Conservation (phyloP, 1,140 invertebrate species). For the Zaprionus tsacasi region DNA sequence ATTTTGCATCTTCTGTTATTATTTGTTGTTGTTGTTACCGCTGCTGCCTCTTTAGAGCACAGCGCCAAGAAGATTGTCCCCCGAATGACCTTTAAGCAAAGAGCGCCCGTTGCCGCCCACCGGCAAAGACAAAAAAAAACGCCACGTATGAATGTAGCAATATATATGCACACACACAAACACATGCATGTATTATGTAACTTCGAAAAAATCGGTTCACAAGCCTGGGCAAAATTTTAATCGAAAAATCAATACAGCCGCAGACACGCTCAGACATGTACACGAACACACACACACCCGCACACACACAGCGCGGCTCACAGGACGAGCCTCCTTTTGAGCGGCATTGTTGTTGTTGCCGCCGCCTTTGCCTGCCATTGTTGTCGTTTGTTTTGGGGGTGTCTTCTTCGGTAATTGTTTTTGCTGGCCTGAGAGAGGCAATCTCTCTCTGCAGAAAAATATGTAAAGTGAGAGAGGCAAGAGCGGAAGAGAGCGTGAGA, state of each 20-base stretch:
- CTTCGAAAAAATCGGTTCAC: slow-evolving; percentile 25
- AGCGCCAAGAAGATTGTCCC: slow-evolving; percentile 61
- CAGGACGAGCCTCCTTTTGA: slow-evolving; percentile 78
- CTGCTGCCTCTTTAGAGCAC: not conserved
- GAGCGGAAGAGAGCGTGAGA: not conserved
- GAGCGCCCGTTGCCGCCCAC: slow-evolving; percentile 31
- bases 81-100: slow-evolving; percentile 73
- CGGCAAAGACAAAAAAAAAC: slow-evolving; percentile 29
- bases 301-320: slow-evolving; percentile 12
- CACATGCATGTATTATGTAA: slow-evolving; percentile 50
- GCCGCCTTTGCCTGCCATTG: slow-evolving; percentile 1
- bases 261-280: not conserved
- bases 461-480: not conserved
- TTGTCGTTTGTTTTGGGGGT: slow-evolving; percentile 10
- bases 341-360: slow-evolving; percentile 16
- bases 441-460: not conserved
- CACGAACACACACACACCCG: not conserved
- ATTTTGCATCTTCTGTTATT: slow-evolving; percentile 27
- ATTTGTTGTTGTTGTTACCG: slow-evolving; percentile 26
- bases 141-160: slow-evolving; percentile 41
- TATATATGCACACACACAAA: not conserved
- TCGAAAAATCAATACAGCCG: slow-evolving; percentile 63
- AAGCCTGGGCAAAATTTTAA: slow-evolving; percentile 28
- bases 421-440: not conserved
- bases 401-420: not conserved